Conservation (phyloP, 2,113 vertebrate genomes). For the Neolamprologus tretocephalus region DNA sequence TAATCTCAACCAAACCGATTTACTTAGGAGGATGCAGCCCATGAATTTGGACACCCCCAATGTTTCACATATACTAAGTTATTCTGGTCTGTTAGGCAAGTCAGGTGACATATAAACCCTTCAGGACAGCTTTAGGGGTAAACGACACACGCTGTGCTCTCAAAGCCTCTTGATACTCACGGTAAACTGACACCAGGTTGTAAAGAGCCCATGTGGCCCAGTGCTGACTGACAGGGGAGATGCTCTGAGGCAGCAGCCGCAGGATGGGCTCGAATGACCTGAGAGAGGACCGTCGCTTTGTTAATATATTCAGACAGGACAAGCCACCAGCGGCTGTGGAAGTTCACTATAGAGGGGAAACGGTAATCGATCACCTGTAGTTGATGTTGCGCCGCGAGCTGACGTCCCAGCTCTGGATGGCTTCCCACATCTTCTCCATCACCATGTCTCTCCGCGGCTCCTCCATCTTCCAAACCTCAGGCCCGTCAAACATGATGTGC, state of each 20-base stretch:
- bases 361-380: conserved; percentile 78
- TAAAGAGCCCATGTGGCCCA: conserved; percentile 98
- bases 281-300: neutral
- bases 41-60: neutral
- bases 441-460: conserved; percentile 84
- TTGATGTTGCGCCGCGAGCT: conserved; percentile 97
- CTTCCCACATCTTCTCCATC: conserved; percentile 92
- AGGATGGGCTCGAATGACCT: conserved; percentile 99
- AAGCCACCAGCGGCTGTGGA: neutral
- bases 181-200: conserved; percentile 96
- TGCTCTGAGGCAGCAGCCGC: conserved; percentile 90
- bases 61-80: neutral
- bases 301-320: neutral
- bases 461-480: conserved; percentile 83
- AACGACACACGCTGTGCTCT: neutral
- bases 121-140: neutral
- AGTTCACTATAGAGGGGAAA: neutral
- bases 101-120: neutral
- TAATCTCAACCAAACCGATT: neutral
- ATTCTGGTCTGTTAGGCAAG: neutral
- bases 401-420: conserved; percentile 97
- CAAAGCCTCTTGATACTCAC: conserved; percentile 74
- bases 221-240: conserved; percentile 94
- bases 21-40: neutral
- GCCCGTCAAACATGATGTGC: conserved; percentile 97